Conservation (phyloP, 2,888 invertebrate species). For the Rambutsinella grinnellia region DNA sequence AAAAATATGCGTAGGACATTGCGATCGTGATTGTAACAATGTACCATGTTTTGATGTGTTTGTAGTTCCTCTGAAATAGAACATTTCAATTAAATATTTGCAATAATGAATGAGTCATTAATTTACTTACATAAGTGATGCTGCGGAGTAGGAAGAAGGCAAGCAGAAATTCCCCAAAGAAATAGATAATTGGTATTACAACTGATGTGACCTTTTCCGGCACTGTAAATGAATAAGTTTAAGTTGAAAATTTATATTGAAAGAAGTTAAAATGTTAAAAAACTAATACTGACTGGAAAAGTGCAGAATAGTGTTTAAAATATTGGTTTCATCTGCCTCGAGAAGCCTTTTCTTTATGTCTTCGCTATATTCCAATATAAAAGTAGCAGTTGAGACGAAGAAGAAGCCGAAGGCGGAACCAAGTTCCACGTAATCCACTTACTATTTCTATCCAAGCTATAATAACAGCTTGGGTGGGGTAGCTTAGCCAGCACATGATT, state of each 20-base stretch:
- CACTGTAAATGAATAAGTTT: constrained; percentile 34
- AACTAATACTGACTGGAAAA: constrained; percentile 42
- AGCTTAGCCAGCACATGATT: constrained; percentile 40
- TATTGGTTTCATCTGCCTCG: constrained; percentile 32
- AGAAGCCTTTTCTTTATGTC: constrained; percentile 37
- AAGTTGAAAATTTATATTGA: constrained; percentile 3
- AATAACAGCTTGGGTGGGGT: constrained; percentile 43
- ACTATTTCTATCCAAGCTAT: constrained; percentile 58
- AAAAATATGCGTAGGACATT: constrained; percentile 56
- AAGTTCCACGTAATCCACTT: constrained; percentile 16
- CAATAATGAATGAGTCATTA: neutral
- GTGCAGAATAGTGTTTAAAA: constrained; percentile 45
- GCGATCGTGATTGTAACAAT: constrained; percentile 56
- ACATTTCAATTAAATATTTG: too few species aligned
- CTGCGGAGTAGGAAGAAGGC: constrained; percentile 46
- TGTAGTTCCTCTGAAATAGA: constrained; percentile 59
- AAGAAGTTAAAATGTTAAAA: too few species aligned
- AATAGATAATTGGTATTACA: constrained; percentile 51
- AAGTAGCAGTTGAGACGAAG: constrained; percentile 31
- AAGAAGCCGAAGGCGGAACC: constrained; percentile 38
- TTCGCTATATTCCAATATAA: constrained; percentile 33
- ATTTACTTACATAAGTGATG: constrained; percentile 40
- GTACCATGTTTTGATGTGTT: constrained; percentile 50
- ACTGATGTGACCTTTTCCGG: constrained; percentile 52
- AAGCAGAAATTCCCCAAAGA: constrained; percentile 50